Evolutionary conservation across 1,140 invertebrate species (phyloP).

Genomic region (Atopsyche davidsoni): DNA sequence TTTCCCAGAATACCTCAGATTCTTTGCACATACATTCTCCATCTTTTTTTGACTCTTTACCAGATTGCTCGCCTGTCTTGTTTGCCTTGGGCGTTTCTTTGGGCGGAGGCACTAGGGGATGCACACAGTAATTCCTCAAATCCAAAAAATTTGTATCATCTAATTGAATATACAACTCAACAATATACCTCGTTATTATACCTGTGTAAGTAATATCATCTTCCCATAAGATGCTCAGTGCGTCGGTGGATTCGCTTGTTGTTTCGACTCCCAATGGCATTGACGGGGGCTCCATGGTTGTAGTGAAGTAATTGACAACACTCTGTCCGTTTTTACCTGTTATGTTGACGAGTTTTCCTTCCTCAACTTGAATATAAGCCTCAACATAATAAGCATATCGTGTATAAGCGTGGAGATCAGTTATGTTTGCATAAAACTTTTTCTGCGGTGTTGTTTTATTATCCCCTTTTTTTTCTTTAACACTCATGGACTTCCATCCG

Average conservation of each 20-base stretch:
- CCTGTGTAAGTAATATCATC: slow-evolving; percentile 59
- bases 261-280: slow-evolving; percentile 47
- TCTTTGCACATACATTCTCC: too few relatives aligned
- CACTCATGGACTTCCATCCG: slow-evolving; percentile 45
- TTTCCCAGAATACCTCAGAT: too few relatives aligned
- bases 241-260: slow-evolving; percentile 35
- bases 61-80: too few relatives aligned
- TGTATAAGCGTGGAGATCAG: slow-evolving; percentile 55
- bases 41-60: too few relatives aligned
- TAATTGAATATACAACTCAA: slow-evolving; percentile 41
- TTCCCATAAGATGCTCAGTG: slow-evolving; percentile 56
- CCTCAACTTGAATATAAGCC: slow-evolving; percentile 38
- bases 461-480: slow-evolving; percentile 31
- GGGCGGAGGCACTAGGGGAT: slow-evolving; percentile 4
- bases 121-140: slow-evolving; percentile 53
- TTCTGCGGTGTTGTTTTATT: slow-evolving; percentile 17
- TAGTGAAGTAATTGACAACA: slow-evolving; percentile 55
- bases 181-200: slow-evolving; percentile 56
- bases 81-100: neutral
- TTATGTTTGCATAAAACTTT: slow-evolving; percentile 34
- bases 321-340: slow-evolving; percentile 43
- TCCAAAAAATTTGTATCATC: slow-evolving; percentile 43
- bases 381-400: slow-evolving; percentile 64
- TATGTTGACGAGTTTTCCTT: slow-evolving; percentile 7
- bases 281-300: slow-evolving; percentile 53